phyloP scores from a whole-genome alignment of 2,888 invertebrate genomes.

The Phrixothrix hirtus region DNA sequence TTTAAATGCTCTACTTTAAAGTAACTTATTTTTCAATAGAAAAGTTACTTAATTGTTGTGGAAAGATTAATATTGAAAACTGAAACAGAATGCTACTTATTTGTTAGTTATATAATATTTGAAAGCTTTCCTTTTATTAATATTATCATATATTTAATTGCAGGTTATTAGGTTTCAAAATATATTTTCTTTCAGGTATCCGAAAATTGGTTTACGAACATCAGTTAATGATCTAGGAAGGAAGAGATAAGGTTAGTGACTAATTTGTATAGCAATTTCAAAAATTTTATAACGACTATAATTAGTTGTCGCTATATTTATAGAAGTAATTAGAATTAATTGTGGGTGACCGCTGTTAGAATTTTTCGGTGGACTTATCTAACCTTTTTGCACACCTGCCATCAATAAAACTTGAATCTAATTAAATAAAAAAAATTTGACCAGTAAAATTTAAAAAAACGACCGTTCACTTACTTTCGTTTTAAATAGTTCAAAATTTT shows the following conservation, averaged over 20 bases:
- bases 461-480: background rate
- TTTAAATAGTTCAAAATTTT: slow-evolving; percentile 2
- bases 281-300: slow-evolving; percentile 12
- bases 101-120: too few relatives aligned
- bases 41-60: too few relatives aligned
- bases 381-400: slow-evolving; percentile 20
- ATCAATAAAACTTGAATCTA: slow-evolving; percentile 1
- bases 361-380: slow-evolving; percentile 12
- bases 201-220: background rate
- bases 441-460: slow-evolving; percentile 5
- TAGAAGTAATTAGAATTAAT: slow-evolving; percentile 19
- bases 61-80: too few relatives aligned
- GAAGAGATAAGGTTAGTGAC: background rate
- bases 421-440: slow-evolving; percentile 1
- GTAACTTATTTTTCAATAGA: too few relatives aligned
- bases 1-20: too few relatives aligned
- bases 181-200: too few relatives aligned
- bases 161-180: too few relatives aligned
- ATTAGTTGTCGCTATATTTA: slow-evolving; percentile 21
- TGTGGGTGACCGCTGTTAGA: slow-evolving; percentile 15
- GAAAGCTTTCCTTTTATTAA: too few relatives aligned
- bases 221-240: too few relatives aligned
- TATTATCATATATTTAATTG: too few relatives aligned
- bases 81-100: too few relatives aligned
- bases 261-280: background rate